These are phyloP conservation scores for Vanessa tameamea DNA, from an alignment of 1,140 invertebrate species.

Conservation along the genomic window DNA sequence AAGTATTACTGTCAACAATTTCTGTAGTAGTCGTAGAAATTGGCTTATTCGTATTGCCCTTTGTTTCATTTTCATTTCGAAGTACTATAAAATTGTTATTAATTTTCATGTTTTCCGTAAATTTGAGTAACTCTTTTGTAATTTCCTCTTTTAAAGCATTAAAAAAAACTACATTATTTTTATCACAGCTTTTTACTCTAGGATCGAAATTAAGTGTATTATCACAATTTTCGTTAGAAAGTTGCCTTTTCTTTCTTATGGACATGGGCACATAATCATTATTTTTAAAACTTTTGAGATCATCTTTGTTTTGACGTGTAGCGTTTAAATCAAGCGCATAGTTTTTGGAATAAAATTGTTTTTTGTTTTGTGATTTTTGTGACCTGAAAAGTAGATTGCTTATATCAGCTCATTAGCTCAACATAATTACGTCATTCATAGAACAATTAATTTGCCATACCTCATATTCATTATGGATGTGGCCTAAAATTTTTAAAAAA, in stretches of 20 bases:
- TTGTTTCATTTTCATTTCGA: conserved; percentile 59
- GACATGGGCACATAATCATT: conserved; percentile 49
- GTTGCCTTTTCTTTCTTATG: conserved; percentile 44
- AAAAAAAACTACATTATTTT: conserved; percentile 22
- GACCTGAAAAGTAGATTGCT: conserved; percentile 42
- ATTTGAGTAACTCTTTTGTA: conserved; percentile 46
- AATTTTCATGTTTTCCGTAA: conserved; percentile 34
- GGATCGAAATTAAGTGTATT: neutral
- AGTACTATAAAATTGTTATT: conserved; percentile 57
- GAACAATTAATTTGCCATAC: conserved; percentile 37
- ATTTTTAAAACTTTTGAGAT: conserved; percentile 20
- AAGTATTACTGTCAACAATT: conserved; percentile 32
- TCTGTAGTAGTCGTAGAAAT: conserved; percentile 30
- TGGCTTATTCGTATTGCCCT: conserved; percentile 35
- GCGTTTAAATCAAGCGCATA: neutral
- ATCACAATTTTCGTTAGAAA: neutral
- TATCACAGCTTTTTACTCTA: conserved; percentile 8
- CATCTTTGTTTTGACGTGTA: conserved; percentile 29
- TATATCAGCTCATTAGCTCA: conserved; percentile 4
- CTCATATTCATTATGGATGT: conserved; percentile 45
- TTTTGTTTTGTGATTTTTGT: conserved; percentile 41
- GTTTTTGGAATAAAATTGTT: conserved; percentile 25
- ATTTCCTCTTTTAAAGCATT: conserved; percentile 28
- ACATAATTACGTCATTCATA: neutral
- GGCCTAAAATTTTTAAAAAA: conserved; percentile 43